Percentiles rank a stretch among this genome's conserved stretches.
Evolutionary conservation across 2,113 vertebrate species (phyloP).

Genomic region (Chauna torquata): DNA sequence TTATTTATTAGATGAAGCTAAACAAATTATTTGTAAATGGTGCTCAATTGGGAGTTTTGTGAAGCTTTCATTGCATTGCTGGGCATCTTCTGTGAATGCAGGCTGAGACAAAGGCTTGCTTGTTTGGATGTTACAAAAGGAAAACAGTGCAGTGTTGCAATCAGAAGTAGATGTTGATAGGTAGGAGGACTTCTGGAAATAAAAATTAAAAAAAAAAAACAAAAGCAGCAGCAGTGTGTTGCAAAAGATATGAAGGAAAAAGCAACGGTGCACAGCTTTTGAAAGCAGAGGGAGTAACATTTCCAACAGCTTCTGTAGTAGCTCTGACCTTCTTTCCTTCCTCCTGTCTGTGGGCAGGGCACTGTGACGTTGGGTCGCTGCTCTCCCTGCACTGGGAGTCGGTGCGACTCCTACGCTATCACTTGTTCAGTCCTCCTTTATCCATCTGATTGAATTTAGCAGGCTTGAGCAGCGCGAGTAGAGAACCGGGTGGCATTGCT

Average conservation of each 20-base stretch:
- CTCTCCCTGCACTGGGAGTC: not conserved
- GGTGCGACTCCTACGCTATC: fast-evolving
- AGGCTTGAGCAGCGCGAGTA: not conserved
- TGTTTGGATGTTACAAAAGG: not conserved
- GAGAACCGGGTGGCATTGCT: not conserved
- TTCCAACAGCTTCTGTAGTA: not conserved
- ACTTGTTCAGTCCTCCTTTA: not conserved
- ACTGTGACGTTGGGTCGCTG: not conserved
- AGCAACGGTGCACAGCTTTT: not conserved
- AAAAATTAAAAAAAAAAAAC: not conserved
- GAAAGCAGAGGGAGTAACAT: not conserved
- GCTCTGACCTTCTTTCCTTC: not conserved
- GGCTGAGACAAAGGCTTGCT: not conserved
- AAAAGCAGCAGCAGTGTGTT: not conserved
- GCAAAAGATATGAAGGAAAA: not conserved
- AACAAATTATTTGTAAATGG: not conserved
- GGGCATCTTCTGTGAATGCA: not conserved
- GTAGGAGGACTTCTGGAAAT: conserved; percentile 10
- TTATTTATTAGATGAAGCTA: not conserved
- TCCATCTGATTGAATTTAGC: not conserved
- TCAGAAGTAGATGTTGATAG: not conserved
- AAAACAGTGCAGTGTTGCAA: not conserved
- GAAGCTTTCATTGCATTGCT: not conserved
- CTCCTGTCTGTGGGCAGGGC: not conserved
- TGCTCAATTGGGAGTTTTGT: not conserved